Evolutionary conservation across 2,113 vertebrate genomes (phyloP).

Genomic region (Vulpes ferrilata): DNA sequence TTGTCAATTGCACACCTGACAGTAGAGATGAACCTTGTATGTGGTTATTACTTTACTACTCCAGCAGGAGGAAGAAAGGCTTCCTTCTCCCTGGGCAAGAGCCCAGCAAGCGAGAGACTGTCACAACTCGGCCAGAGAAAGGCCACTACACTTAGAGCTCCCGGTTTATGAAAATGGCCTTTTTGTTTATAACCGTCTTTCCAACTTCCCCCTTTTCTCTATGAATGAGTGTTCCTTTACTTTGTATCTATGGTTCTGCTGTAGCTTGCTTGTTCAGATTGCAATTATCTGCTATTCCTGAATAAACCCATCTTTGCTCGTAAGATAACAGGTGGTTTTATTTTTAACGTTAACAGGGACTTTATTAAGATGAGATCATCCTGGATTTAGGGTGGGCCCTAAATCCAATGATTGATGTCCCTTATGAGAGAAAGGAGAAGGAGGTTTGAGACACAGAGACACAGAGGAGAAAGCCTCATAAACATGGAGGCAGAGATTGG

Average conservation of each 20-base stretch:
- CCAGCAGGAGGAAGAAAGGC: background rate
- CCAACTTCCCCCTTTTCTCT: background rate
- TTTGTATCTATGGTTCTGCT: background rate
- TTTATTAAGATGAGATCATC: slow-evolving; percentile 35
- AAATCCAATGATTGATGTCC: background rate
- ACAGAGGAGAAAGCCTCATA: background rate
- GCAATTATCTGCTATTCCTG: background rate
- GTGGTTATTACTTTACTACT: background rate
- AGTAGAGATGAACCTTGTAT: background rate
- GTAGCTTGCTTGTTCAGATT: background rate
- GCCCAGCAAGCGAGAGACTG: background rate
- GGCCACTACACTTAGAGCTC: background rate
- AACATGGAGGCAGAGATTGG: background rate
- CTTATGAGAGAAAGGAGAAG: slow-evolving; percentile 18
- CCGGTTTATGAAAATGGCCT: background rate
- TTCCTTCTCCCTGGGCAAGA: background rate
- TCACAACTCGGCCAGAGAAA: background rate
- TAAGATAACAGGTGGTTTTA: background rate
- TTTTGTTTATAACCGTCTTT: background rate
- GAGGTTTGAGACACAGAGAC: slow-evolving; percentile 39
- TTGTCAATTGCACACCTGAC: background rate
- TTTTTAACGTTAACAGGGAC: background rate
- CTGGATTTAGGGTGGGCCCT: background rate
- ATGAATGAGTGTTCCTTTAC: background rate
- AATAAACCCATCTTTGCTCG: background rate